Conservation (phyloP, 2,797 vertebrate species). For the Rhinatrema bivittatum region DNA sequence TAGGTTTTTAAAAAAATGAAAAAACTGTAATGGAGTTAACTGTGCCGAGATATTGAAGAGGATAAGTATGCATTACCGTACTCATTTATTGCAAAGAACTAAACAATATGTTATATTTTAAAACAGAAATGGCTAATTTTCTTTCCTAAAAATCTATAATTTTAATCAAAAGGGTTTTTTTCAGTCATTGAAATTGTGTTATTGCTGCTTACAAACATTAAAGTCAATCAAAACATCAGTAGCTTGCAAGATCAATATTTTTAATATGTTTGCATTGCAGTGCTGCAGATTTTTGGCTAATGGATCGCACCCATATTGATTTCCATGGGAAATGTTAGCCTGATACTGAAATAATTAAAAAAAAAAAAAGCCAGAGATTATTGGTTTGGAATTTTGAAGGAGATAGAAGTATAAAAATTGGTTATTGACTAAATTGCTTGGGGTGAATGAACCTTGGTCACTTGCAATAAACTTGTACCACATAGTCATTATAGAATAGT, state of each 20-base stretch:
- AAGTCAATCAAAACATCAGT: slow-evolving; percentile 70
- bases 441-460: slow-evolving; percentile 83
- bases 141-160: slow-evolving; percentile 66
- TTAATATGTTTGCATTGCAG: slow-evolving; percentile 73
- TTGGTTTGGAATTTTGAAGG: slow-evolving; percentile 72
- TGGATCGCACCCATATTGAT: slow-evolving; percentile 88
- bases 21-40: slow-evolving; percentile 29
- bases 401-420: slow-evolving; percentile 90
- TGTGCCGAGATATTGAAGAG: slow-evolving; percentile 48
- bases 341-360: slow-evolving; percentile 81
- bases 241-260: slow-evolving; percentile 72
- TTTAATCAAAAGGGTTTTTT: slow-evolving; percentile 77
- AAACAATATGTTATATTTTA: slow-evolving; percentile 46
- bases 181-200: slow-evolving; percentile 67
- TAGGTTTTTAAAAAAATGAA: slow-evolving; percentile 24
- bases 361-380: slow-evolving; percentile 46
- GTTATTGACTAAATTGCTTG: slow-evolving; percentile 86
- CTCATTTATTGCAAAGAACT: slow-evolving; percentile 44
- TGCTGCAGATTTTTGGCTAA: slow-evolving; percentile 80
- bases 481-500: slow-evolving; percentile 78
- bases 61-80: slow-evolving; percentile 42
- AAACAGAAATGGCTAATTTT: slow-evolving; percentile 50
- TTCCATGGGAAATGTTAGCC: slow-evolving; percentile 87
- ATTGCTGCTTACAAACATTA: slow-evolving; percentile 71
- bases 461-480: slow-evolving; percentile 86